These are phyloP conservation scores for Vultur gryphus DNA, from an alignment of 2,797 vertebrate species.

Conservation along the genomic window DNA sequence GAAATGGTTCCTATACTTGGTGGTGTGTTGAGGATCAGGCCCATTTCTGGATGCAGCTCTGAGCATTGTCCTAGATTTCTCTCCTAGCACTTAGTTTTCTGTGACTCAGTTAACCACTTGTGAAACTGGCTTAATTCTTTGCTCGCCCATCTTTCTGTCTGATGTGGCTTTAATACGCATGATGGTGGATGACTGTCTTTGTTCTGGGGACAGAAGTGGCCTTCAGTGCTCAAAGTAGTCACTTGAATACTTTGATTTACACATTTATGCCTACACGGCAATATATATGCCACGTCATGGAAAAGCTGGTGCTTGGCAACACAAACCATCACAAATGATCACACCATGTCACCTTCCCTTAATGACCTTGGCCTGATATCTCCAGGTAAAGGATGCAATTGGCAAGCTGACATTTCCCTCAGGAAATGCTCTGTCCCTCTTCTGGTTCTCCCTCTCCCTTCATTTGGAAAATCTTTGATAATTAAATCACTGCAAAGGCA, in stretches of 20 bases:
- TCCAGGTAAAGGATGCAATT: background rate
- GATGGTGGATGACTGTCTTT: background rate
- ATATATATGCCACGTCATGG: background rate
- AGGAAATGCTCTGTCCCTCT: slow-evolving; percentile 10
- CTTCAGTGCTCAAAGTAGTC: background rate
- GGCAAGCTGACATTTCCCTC: background rate
- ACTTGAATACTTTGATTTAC: background rate
- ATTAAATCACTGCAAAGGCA: slow-evolving; percentile 9
- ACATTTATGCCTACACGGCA: background rate
- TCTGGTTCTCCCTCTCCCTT: background rate
- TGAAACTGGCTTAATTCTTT: background rate
- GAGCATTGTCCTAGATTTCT: background rate
- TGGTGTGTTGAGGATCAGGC: background rate
- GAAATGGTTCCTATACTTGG: background rate
- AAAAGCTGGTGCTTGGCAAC: background rate
- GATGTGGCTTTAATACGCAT: background rate
- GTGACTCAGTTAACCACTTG: background rate
- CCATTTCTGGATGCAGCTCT: background rate
- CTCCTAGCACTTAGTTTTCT: background rate
- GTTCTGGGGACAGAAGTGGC: background rate
- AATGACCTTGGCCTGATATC: background rate
- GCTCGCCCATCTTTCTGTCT: background rate
- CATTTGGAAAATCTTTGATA: slow-evolving; percentile 45
- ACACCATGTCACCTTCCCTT: background rate
- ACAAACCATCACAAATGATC: background rate